Base-by-base conservation (phyloP, 2,797 vertebrate species). In the Aulostomus chinensis region DNA sequence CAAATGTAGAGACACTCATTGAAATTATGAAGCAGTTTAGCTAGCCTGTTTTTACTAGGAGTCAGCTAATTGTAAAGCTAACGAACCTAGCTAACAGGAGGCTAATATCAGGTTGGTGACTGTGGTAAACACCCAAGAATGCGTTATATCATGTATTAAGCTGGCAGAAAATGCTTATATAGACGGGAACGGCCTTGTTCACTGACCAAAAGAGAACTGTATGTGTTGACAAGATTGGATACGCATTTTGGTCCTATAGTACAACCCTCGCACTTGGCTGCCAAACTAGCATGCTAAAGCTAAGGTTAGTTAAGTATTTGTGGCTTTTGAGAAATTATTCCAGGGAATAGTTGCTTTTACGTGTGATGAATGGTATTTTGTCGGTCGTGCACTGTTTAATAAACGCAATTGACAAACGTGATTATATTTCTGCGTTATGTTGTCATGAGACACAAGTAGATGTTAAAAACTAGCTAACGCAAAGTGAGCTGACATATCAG, bases 31-130 rank as follows among this genome's bases (percentile, higher is more conserved):
- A n/a, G n/a, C n/a, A n/a, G n/a, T 48, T 49, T 18, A 41, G 58
- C 55, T 43, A 31, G 29, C 26, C 32, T 65, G 37, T 58, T 76
- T 78, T n/a, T 78, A 49, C 42, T 30, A 46, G 30, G 30, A 59
- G 47, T 46, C 36, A 34, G 74, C 78, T 76, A 68, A 58, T 31
- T 57, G 71, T 11, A 10, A 57, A 69, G 81, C 81, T 83, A 81
- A 73, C 61, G 39, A 36, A 13, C 59, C 52, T 65, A 73, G 42
- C 64, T 52, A 56, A 68, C 37, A 50, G 24, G 64, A 56, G 53
- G 47, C 52, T 68, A 58, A 58, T 20, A 14, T n/a, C 20, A 49
- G 33, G 21, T 47, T 38, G 10, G 7, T 53, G 37, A 36, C 31
- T 49, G 7, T 37, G 4, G n/a, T 9, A 32, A 9, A 7, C 11